Conservation (phyloP, 2,888 invertebrate genomes). For the Drosophila longiperda region DNA sequence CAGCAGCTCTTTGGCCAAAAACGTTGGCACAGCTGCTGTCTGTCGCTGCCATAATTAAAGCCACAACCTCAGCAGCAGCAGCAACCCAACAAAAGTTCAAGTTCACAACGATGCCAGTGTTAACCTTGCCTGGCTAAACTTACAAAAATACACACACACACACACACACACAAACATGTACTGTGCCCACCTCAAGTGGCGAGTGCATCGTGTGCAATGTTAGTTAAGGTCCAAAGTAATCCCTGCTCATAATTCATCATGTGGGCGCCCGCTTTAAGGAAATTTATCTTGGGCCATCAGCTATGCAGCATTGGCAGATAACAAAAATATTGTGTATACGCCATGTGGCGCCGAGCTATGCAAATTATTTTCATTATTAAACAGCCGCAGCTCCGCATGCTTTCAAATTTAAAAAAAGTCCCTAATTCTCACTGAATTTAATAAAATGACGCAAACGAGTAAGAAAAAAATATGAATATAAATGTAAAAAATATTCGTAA, state of each 20-base stretch:
- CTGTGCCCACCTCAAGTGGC: slow-evolving; percentile 41
- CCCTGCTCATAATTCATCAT: slow-evolving; percentile 23
- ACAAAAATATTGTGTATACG: slow-evolving; percentile 51
- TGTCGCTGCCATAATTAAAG: slow-evolving; percentile 58
- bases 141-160: slow-evolving; percentile 33
- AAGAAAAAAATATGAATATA: neutral
- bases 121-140: slow-evolving; percentile 47
- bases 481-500: slow-evolving; percentile 2
- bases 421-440: slow-evolving; percentile 5
- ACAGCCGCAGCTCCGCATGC: slow-evolving; percentile 30
- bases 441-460: neutral
- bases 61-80: slow-evolving; percentile 17
- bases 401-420: slow-evolving; percentile 42
- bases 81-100: slow-evolving; percentile 59
- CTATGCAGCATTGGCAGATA: neutral
- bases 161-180: slow-evolving; percentile 13
- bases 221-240: slow-evolving; percentile 32
- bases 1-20: slow-evolving; percentile 36
- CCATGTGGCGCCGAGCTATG: slow-evolving; percentile 50
- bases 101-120: slow-evolving; percentile 39
- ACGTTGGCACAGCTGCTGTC: slow-evolving; percentile 42
- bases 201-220: slow-evolving; percentile 33
- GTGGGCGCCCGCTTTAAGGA: slow-evolving; percentile 25
- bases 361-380: slow-evolving; percentile 50
- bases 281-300: slow-evolving; percentile 18